Evolutionary conservation across 2,113 vertebrate species (phyloP).

Genomic region (Trachemys scripta): DNA sequence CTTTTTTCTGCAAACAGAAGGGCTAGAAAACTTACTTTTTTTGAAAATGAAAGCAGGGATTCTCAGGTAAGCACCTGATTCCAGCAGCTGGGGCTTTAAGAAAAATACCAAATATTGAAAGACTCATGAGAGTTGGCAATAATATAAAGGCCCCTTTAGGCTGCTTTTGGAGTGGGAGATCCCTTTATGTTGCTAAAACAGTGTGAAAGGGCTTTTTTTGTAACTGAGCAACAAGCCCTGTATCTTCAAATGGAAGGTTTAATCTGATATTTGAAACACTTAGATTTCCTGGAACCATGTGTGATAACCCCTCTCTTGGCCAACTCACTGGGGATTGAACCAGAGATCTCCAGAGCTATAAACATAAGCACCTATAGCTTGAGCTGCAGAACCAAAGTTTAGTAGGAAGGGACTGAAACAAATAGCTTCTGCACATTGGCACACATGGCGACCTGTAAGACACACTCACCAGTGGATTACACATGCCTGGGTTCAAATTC

Average conservation of each 20-base stretch:
- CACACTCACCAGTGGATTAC: too few relatives aligned
- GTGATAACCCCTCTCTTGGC: background rate
- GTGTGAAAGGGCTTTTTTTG: background rate
- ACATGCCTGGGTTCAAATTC: background rate
- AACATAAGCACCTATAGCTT: background rate
- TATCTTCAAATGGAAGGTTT: background rate
- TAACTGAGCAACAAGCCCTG: background rate
- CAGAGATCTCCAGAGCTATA: background rate
- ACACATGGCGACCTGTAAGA: too few relatives aligned
- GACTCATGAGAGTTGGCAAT: background rate
- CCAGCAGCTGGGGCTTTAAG: background rate
- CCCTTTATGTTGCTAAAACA: background rate
- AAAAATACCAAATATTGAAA: background rate
- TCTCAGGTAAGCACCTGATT: background rate
- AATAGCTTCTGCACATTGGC: too few relatives aligned
- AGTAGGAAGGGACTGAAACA: too few relatives aligned
- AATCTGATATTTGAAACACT: background rate
- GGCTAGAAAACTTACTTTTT: background rate
- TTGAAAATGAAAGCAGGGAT: background rate
- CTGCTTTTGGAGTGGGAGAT: background rate
- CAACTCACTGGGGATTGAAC: background rate
- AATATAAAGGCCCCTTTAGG: background rate
- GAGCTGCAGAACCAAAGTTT: background rate
- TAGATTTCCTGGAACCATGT: background rate
- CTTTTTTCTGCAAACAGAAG: background rate